phyloP scores from a whole-genome alignment of 2,113 vertebrate genomes.

The Catharus minimus region DNA sequence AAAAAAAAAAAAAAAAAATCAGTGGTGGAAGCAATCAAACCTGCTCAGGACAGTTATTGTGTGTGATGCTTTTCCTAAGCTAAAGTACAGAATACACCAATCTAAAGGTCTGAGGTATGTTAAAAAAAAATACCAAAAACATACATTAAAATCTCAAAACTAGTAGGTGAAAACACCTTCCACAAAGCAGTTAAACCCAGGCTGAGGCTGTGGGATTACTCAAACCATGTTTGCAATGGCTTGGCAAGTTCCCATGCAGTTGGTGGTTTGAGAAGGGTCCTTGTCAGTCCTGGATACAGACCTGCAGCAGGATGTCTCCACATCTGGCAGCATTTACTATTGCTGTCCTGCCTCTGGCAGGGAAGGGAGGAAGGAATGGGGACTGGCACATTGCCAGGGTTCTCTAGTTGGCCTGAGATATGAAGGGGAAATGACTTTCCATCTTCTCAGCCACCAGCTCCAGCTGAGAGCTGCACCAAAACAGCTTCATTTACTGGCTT shows the following conservation, averaged over 20 bases:
- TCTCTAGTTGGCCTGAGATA: not conserved
- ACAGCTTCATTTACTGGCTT: not conserved
- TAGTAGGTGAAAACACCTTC: not conserved
- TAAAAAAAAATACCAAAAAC: not conserved
- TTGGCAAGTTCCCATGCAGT: not conserved
- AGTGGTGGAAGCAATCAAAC: not conserved
- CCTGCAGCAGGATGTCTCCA: not conserved
- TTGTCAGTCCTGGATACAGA: not conserved
- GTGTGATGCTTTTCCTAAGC: not conserved
- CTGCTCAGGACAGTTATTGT: not conserved
- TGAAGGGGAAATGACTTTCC: not conserved
- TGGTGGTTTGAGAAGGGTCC: not conserved
- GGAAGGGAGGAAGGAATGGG: not conserved
- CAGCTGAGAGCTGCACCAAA: not conserved
- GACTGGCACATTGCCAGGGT: fast-evolving
- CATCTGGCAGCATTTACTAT: not conserved
- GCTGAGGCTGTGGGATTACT: not conserved
- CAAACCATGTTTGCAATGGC: not conserved
- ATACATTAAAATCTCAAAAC: not conserved
- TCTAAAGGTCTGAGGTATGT: not conserved
- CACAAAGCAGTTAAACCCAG: not conserved
- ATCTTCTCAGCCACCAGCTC: not conserved
- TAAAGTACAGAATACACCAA: not conserved
- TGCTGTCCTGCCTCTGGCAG: not conserved
- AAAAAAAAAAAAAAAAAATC: not conserved